phyloP scores from a whole-genome alignment of 2,113 vertebrate genomes.

The Manacus vitellinus region DNA sequence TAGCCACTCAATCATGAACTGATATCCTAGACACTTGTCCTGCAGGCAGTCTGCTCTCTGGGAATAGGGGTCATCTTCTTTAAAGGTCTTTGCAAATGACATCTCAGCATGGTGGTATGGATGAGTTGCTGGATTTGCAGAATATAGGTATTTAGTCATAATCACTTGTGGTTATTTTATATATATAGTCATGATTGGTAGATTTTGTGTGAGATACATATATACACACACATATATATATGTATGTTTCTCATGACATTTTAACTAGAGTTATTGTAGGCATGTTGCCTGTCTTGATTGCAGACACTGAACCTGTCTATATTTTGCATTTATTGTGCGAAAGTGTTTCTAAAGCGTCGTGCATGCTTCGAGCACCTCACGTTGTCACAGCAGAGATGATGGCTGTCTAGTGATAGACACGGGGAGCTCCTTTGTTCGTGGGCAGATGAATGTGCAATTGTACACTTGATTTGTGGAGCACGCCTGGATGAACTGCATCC shows the following conservation, averaged over 20 bases:
- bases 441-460: neutral
- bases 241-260: neutral
- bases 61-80: conserved; percentile 22
- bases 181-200: neutral
- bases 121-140: neutral
- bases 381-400: neutral
- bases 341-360: neutral
- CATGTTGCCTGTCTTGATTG: neutral
- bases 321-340: neutral
- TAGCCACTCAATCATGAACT: neutral
- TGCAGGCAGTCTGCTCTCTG: neutral
- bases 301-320: neutral
- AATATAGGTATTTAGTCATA: neutral
- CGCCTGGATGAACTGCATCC: neutral
- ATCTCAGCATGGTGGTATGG: neutral
- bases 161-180: neutral
- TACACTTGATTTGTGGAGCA: neutral
- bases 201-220: neutral
- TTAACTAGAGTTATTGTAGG: neutral
- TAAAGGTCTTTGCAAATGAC: neutral
- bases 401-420: neutral
- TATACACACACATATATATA: neutral
- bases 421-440: neutral
- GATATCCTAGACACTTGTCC: neutral
- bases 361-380: neutral